phyloP scores from a whole-genome alignment of 2,113 vertebrate species.

The Nestor notabilis region DNA sequence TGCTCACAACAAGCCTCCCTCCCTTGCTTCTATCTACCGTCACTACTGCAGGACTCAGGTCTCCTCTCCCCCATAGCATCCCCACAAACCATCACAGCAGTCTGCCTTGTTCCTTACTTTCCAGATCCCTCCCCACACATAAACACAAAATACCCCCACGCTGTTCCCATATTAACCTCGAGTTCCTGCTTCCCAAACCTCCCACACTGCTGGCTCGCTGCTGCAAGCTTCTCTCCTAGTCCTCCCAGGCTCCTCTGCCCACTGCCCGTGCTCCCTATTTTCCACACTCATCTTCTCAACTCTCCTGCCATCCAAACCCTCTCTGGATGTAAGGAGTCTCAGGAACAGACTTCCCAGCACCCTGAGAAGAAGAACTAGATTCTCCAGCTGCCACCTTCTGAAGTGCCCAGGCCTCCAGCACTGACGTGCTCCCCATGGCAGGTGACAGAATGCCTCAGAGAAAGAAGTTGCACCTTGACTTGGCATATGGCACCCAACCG shows the following conservation, averaged over 20 bases:
- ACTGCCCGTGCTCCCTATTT: neutral
- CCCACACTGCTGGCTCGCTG: conserved; percentile 27
- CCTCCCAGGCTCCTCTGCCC: neutral
- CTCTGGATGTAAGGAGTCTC: neutral
- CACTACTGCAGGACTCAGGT: neutral
- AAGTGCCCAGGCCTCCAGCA: neutral
- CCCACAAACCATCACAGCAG: neutral
- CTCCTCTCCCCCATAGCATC: neutral
- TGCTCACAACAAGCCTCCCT: neutral
- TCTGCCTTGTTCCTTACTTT: neutral
- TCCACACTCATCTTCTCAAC: neutral
- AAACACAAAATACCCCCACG: neutral
- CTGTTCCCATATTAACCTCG: conserved; percentile 32
- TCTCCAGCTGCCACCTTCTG: neutral
- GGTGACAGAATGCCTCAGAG: neutral
- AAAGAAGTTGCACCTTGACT: neutral
- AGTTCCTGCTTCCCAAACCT: conserved; percentile 49
- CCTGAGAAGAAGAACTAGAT: neutral
- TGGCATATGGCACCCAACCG: neutral
- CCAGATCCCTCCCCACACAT: neutral
- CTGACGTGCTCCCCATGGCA: rapidly evolving
- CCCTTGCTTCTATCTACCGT: neutral
- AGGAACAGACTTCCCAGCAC: neutral
- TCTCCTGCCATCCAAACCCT: neutral
- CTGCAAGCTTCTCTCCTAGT: neutral